Percentiles rank a stretch among this genome's conserved stretches.
Evolutionary conservation across 1,140 invertebrate species (phyloP).

Genomic region (Phymorhynchus buccinoides): DNA sequence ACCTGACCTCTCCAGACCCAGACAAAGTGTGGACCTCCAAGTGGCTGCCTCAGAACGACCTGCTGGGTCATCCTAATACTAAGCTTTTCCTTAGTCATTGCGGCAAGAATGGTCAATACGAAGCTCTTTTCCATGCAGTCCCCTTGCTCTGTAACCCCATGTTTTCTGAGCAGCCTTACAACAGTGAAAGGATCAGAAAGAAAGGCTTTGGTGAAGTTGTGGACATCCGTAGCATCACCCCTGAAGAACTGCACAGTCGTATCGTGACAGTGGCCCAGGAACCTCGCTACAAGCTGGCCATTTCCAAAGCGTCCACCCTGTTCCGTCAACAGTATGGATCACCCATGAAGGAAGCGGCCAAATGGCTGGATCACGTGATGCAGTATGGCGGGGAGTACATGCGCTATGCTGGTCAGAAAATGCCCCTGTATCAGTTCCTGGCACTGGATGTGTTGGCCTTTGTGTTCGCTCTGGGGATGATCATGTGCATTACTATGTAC

Average conservation of each 20-base stretch:
- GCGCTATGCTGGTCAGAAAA: conserved; percentile 42
- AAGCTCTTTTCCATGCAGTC: conserved; percentile 57
- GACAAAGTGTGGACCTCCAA: conserved; percentile 19
- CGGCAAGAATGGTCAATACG: conserved; percentile 56
- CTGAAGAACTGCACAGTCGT: not conserved
- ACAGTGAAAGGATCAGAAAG: not conserved
- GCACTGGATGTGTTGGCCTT: not conserved
- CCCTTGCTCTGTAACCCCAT: conserved; percentile 80
- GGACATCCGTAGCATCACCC: not conserved
- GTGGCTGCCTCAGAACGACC: conserved; percentile 45
- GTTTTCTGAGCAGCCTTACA: conserved; percentile 25
- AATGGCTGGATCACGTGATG: conserved; percentile 53
- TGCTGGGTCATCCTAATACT: conserved; percentile 39
- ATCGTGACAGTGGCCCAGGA: not conserved
- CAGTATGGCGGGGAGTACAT: conserved; percentile 31
- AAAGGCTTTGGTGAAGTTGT: conserved; percentile 2
- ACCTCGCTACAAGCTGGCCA: conserved; percentile 1
- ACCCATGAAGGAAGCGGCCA: conserved; percentile 46
- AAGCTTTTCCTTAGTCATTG: conserved; percentile 60
- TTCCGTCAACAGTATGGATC: conserved; percentile 24
- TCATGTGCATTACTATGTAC: not conserved
- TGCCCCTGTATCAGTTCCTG: conserved; percentile 52
- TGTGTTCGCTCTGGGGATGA: not conserved
- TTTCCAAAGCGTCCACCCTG: conserved; percentile 14
- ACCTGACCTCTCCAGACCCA: conserved; percentile 31